These are phyloP conservation scores for Anoncus sp. DNA, from an alignment of 2,888 invertebrate genomes.

Conservation along the genomic window DNA sequence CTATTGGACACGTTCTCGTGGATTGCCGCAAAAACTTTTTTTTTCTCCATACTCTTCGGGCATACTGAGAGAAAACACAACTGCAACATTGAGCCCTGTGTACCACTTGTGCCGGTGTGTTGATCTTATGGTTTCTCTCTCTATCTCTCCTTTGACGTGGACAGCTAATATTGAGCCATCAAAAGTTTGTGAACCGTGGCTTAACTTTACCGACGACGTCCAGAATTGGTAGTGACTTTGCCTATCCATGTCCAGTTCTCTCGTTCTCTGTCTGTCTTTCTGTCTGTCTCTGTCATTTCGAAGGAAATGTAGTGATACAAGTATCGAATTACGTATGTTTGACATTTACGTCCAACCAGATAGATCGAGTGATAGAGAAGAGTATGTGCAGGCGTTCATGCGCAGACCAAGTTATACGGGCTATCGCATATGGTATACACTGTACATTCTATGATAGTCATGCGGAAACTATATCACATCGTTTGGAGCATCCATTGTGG, in stretches of 20 bases:
- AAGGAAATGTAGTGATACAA: conserved; percentile 24
- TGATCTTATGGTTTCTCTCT: conserved; percentile 5
- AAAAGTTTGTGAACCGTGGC: conserved; percentile 77
- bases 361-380: conserved; percentile 2
- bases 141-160: conserved; percentile 50
- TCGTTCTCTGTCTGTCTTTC: conserved; percentile 37
- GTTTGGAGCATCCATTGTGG: conserved; percentile 56
- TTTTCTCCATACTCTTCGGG: conserved; percentile 36
- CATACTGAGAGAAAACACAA: conserved; percentile 27
- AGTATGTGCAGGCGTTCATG: conserved; percentile 22
- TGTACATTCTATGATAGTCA: conserved; percentile 43
- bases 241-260: conserved; percentile 44
- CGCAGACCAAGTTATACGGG: too few species aligned
- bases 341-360: conserved; percentile 36
- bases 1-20: conserved; percentile 67
- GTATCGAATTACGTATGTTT: conserved; percentile 53
- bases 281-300: conserved; percentile 11
- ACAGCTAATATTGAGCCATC: conserved; percentile 77
- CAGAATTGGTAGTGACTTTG: conserved; percentile 29
- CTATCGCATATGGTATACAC: conserved; percentile 6
- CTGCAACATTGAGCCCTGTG: conserved; percentile 55
- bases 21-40: conserved; percentile 74
- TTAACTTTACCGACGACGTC: conserved; percentile 70
- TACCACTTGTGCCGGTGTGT: conserved; percentile 31
- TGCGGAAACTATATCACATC: conserved; percentile 55